Evolutionary conservation across 2,113 vertebrate genomes (phyloP).

Genomic region (Paradisaea rubra): DNA sequence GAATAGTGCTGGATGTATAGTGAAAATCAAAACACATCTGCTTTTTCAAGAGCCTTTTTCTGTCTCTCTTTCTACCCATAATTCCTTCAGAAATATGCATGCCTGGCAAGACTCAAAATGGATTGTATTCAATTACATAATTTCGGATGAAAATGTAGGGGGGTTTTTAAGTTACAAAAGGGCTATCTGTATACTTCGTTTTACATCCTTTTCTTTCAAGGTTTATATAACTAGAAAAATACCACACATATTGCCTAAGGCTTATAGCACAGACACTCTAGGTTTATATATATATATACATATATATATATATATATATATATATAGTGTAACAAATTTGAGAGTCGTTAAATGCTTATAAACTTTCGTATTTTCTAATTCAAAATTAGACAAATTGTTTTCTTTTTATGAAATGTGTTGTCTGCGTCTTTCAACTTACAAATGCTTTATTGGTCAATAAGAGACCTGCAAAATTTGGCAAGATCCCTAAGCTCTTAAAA

Average conservation of each 20-base stretch:
- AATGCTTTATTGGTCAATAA: background rate
- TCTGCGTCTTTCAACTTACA: background rate
- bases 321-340: background rate
- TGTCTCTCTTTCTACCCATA: background rate
- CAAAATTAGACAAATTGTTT: background rate
- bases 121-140: slow-evolving; percentile 8
- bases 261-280: background rate
- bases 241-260: background rate
- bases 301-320: background rate
- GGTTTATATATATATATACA: background rate
- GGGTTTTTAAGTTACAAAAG: background rate
- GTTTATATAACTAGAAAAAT: background rate
- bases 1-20: background rate
- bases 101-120: background rate
- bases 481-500: background rate
- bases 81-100: background rate
- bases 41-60: slow-evolving; percentile 7
- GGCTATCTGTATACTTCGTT: background rate
- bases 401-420: background rate
- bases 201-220: background rate
- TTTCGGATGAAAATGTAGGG: background rate
- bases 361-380: background rate
- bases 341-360: background rate
- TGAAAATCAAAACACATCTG: slow-evolving; percentile 4
- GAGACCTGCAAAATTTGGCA: background rate